Base-by-base conservation (phyloP, 2,113 vertebrate genomes). In the Nerophis ophidion region DNA sequence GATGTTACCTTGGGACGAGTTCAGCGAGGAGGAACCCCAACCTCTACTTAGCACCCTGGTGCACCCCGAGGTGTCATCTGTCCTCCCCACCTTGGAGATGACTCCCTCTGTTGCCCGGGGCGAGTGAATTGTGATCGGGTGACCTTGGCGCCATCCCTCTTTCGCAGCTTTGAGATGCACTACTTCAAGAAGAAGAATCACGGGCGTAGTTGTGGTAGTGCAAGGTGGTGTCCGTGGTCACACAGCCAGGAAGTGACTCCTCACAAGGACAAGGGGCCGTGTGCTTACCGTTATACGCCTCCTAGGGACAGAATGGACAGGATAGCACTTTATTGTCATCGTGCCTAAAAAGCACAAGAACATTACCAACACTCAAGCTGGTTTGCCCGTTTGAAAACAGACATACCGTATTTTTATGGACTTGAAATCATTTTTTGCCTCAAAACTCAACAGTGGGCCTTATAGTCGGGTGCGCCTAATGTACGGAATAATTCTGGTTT, bases 21-120 rank as follows among this genome's bases (percentile, higher is more conserved):
- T 85, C 77, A 73, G 61, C 69, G 55, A 76, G 71, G 60, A 77
- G 70, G 72, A 81, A 65, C 71, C 66, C 79, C 85, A 83, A 86
- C 81, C 76, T 81, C 82, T 81, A 74, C 88, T 88, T 86, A 86
- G 87, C 83, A 84, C 76, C 73, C 76, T 59, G 71, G 68, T 72
- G 76, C 74, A 64, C 81, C 80, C 72, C 72, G 51, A 70, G 79
- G 73, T 84, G 68, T 79, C 75, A 77, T 79, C 71, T 58, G 65
- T 70, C 67, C 59, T 45, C 79, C 55, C 75, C 72, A 70, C 64
- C 72, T 76, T 76, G 68, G 77, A 75, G 76, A 74, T 68, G 61
- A 74, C 73, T 71, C 79, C 66, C 59, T 49, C 76, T 86, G 68
- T 63, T 47, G 66, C 76, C 79, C 64, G 59, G 65, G 68, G 75